Conservation (phyloP, 2,888 invertebrate species). For the Polietes domitor region DNA sequence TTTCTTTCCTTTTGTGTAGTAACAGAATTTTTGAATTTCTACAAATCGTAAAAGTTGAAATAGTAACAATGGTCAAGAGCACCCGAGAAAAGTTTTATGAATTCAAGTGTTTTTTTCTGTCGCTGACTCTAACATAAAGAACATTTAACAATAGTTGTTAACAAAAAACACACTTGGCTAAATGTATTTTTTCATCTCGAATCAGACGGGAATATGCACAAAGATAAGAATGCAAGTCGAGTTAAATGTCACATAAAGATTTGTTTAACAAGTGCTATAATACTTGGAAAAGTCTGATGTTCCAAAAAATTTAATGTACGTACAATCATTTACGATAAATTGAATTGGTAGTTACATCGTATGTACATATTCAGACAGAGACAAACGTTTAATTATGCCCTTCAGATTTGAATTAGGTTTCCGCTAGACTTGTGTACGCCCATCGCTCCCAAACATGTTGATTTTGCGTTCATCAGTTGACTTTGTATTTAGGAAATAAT, state of each 20-base stretch:
- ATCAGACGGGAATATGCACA: neutral
- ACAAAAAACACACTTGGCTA: neutral
- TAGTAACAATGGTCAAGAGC: conserved; percentile 16
- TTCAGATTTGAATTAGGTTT: too few species aligned
- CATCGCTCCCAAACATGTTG: too few species aligned
- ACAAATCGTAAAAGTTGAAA: conserved; percentile 17
- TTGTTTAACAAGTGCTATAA: neutral
- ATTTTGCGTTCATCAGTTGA: too few species aligned
- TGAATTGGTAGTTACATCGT: too few species aligned
- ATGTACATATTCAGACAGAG: too few species aligned
- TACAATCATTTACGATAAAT: too few species aligned
- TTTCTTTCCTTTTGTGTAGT: neutral
- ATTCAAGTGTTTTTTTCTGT: neutral
- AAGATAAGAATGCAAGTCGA: neutral
- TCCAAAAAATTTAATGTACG: too few species aligned
- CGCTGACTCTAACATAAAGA: neutral
- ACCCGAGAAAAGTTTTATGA: neutral
- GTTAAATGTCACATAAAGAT: conserved; percentile 7
- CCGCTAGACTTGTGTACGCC: too few species aligned
- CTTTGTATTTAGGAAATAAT: too few species aligned
- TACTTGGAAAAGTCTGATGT: too few species aligned
- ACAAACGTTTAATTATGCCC: too few species aligned
- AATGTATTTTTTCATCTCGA: neutral
- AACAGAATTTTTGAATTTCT: neutral
- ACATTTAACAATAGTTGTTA: neutral